Base-by-base conservation (phyloP, 2,797 vertebrate genomes). In the Sylvilagus floridanus region DNA sequence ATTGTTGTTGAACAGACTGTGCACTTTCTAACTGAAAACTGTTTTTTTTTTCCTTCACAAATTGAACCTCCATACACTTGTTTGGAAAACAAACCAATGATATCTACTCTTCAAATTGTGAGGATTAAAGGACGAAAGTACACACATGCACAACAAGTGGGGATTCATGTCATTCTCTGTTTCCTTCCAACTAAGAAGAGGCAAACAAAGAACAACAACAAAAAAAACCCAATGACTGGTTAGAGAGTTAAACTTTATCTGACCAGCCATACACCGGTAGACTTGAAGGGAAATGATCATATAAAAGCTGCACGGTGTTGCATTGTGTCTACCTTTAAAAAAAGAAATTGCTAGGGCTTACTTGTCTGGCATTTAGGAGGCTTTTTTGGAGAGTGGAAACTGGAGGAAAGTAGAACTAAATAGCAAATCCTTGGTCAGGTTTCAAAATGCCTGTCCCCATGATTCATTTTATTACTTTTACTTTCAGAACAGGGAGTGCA, bases 41-140 rank as follows among this genome's bases (percentile, higher is more conserved):
- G 37, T 4, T 17, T 62, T 89, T 95, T 57, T 89, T 95, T 47
- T 47, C 60, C 21, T 91, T 77, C 90, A 73, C 17, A 37, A 88
- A 65, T 10, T 35, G 68, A 90, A 13, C 30, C 4, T 62, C 62
- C 21, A 4, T 78, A n/a, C 5, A 14, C 95, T 81, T 95, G 35
- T 78, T 94, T 62, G n/a, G 79, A 22, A 90, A 93, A 79, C 4
- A 37, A 16, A 30, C 2, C 62, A 85, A 52, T 12, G 16, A 8
- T 57, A 37, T 10, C n/a, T 69, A 7, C 7, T 7, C 94, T 17
- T 77, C 28, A 5, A 63, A 77, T 71, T 96, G 17, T 42, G 26
- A 21, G 4, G 7, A 32, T 35, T 24, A 68, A 73, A 17, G 50
- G 17, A 65, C 6, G 16, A 69, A 75, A 9, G 0, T 71, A 24